These are phyloP conservation scores for Sciurus carolinensis DNA, from an alignment of 2,797 vertebrate species.

Conservation along the genomic window DNA sequence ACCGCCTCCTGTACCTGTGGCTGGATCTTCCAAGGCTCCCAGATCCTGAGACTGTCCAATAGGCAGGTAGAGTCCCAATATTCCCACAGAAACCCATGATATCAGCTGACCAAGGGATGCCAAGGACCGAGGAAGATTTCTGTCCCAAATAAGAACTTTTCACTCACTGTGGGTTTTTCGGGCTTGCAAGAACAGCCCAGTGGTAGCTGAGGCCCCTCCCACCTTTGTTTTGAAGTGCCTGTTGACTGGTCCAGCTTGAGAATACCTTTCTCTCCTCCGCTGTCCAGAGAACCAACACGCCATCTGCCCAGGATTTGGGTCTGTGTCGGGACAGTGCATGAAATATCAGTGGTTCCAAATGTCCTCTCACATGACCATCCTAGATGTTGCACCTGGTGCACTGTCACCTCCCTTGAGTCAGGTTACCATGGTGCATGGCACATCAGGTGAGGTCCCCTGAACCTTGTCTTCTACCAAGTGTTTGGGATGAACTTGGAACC, in stretches of 20 bases:
- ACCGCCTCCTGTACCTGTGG: neutral
- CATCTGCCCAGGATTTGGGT: neutral
- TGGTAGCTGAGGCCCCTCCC: neutral
- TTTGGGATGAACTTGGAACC: accelerated
- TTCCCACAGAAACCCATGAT: neutral
- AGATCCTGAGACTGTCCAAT: neutral
- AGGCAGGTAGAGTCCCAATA: neutral
- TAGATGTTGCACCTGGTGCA: too few relatives aligned
- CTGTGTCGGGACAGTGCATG: accelerated
- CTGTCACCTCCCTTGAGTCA: too few relatives aligned
- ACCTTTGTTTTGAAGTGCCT: neutral
- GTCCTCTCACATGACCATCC: too few relatives aligned
- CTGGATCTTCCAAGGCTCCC: neutral
- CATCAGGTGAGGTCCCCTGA: neutral
- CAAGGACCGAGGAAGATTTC: too few relatives aligned
- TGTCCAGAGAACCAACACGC: neutral
- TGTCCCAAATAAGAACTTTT: neutral
- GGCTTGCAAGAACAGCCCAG: neutral
- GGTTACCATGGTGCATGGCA: neutral
- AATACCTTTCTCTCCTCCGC: neutral
- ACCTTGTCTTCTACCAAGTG: neutral
- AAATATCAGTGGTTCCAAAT: neutral
- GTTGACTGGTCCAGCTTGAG: neutral
- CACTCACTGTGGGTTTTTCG: neutral
- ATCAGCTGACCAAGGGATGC: neutral